Percentiles rank a stretch among this genome's conserved stretches.
phyloP scores from a whole-genome alignment of 2,113 vertebrate genomes.

The Strix aluco region DNA sequence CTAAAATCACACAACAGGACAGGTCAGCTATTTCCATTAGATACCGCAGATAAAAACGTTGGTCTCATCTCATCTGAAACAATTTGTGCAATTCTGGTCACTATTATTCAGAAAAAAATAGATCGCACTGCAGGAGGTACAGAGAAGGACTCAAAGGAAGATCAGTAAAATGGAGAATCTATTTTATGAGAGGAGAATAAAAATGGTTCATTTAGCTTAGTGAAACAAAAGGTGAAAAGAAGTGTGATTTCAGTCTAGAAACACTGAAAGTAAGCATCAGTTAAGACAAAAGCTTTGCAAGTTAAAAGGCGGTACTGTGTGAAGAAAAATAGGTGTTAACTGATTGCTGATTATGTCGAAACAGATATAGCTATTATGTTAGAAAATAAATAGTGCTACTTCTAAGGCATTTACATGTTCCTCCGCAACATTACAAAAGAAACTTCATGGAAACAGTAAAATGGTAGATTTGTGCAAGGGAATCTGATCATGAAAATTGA shows the following conservation, averaged over 20 bases:
- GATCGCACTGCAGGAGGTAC: not conserved
- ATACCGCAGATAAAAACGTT: not conserved
- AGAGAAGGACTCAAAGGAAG: not conserved
- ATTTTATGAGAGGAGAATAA: not conserved
- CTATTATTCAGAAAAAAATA: not conserved
- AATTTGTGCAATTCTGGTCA: not conserved
- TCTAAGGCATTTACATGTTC: not conserved
- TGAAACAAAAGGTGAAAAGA: not conserved
- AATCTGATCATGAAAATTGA: not conserved
- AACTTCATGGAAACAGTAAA: not conserved
- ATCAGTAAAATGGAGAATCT: not conserved
- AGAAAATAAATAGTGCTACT: not conserved
- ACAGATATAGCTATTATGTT: not conserved
- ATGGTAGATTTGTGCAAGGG: not conserved
- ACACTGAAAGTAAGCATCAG: not conserved
- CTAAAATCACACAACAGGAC: not conserved
- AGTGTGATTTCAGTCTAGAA: not conserved
- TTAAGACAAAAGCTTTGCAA: not conserved
- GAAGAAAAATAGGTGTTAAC: not conserved
- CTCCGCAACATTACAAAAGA: not conserved
- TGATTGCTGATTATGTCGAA: not conserved
- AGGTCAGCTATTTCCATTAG: not conserved
- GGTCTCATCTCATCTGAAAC: not conserved
- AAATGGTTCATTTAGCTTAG: not conserved
- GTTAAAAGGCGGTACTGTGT: not conserved